A percentile compares a stretch with the other conserved stretches of the same genome.
phyloP scores from a whole-genome alignment of 2,113 vertebrate species.

The Hucho hucho region DNA sequence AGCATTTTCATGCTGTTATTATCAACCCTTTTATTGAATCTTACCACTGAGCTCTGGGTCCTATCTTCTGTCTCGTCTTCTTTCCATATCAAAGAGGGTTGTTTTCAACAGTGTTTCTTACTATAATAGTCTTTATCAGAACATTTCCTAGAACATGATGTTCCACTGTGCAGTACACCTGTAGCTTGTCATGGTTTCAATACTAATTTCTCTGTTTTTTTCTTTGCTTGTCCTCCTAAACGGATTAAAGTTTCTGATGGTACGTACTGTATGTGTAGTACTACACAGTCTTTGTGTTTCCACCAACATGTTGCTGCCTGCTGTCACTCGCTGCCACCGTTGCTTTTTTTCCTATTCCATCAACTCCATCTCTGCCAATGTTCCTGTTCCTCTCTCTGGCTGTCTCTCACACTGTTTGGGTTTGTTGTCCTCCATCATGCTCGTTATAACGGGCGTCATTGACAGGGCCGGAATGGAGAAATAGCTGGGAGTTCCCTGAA shows the following conservation, averaged over 20 bases:
- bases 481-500: neutral
- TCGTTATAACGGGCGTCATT: slow-evolving; percentile 3
- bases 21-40: neutral
- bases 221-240: slow-evolving; percentile 9
- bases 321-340: neutral
- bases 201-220: neutral
- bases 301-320: slow-evolving; percentile 11
- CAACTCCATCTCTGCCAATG: slow-evolving; percentile 34
- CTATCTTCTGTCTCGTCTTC: neutral
- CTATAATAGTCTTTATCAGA: neutral
- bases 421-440: slow-evolving; percentile 28
- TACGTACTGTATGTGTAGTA: slow-evolving; percentile 53
- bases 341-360: slow-evolving; percentile 1
- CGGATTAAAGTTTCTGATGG: slow-evolving; percentile 81
- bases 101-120: neutral
- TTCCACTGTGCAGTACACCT: neutral
- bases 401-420: slow-evolving; percentile 27
- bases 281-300: slow-evolving; percentile 3
- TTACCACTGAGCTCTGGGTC: neutral
- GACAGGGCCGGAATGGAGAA: neutral
- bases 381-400: slow-evolving; percentile 32
- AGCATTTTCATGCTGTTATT: neutral
- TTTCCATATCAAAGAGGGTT: neutral
- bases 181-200: neutral
- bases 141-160: neutral